These are phyloP conservation scores for Drosophila melanogaster DNA, from an alignment of 1,140 invertebrate genomes.

Conservation along the genomic window DNA sequence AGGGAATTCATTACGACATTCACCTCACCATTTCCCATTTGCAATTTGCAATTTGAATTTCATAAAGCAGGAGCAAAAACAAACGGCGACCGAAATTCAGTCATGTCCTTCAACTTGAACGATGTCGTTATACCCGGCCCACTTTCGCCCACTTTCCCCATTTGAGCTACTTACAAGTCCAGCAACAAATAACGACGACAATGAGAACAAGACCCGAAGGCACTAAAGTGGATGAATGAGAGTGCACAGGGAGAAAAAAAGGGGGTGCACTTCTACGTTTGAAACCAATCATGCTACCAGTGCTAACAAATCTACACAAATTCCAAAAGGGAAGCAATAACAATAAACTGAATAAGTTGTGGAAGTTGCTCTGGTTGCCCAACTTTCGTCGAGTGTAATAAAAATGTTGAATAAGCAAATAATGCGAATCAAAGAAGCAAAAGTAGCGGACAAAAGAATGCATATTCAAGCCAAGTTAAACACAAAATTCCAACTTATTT, in stretches of 20 bases:
- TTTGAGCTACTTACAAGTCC: conserved; percentile 52
- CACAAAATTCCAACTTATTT: conserved; percentile 1
- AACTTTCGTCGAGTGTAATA: conserved; percentile 16
- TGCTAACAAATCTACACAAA: background rate
- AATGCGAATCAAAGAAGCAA: conserved; percentile 8
- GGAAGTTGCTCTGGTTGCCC: background rate
- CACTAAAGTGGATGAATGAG: conserved; percentile 33
- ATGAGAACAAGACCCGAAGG: conserved; percentile 39
- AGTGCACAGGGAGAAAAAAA: conserved; percentile 11
- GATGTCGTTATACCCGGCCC: conserved; percentile 34
- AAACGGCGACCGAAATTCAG: conserved; percentile 37
- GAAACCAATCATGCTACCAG: no score
- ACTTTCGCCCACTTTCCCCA: conserved; percentile 9
- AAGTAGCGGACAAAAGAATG: conserved; percentile 2
- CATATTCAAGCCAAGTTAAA: conserved; percentile 4
- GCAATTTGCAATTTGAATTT: conserved; percentile 68
- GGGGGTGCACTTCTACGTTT: no score
- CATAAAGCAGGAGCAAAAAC: conserved; percentile 63
- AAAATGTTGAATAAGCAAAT: conserved; percentile 30
- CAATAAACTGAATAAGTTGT: background rate
- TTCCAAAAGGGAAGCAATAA: background rate
- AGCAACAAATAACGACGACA: conserved; percentile 51
- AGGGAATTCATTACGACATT: conserved; percentile 33
- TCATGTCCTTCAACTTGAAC: conserved; percentile 75
- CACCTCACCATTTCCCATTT: conserved; percentile 29